Evolutionary conservation across 2,888 invertebrate species (phyloP), one percentile per base, ranked within the genome.

Genomic region (Heliothis peltigera): DNA sequence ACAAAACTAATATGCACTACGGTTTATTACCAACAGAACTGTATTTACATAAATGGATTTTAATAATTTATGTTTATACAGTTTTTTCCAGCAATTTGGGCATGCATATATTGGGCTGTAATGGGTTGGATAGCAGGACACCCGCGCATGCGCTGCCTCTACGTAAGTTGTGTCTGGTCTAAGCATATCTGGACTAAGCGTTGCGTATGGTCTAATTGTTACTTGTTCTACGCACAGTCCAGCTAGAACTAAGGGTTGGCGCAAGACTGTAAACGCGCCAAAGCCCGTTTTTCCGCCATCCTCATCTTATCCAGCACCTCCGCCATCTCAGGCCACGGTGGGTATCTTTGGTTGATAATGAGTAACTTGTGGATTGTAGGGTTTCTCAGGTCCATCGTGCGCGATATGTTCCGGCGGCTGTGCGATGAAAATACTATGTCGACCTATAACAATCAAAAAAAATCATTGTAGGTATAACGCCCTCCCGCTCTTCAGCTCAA

Each of bases 301-400:
- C 22, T 71, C 90, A 95, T 90, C 84, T 92, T 93, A 72, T 95
- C 94, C 0, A 93, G 85, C 0, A 85, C 84, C 28, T 89, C 88
- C 65, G 91, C 80, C 87, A 87, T 86, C 75, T 87, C 85, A 0
- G 79, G 83, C 94, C 94, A 95, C 6, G 94, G 93, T 66, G 89
- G 87, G 79, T 93, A 93, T 3, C 86, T 85, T 82, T 94, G 92
- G 80, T 91, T 88, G 71, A 93, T 89, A 57, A 82, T 83, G 0
- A 90, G 0, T 1, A 91, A 0, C 85, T 95, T 95, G 83, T 92
- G 90, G 1, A 84, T 52, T 0, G 87, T 65, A 0, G 94, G 95
- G 67, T 89, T 70, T 7, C 91, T 85, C 47, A 95, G 84, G 80
- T 95, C 86, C 93, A 94, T 94, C 1, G 90, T 93, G 22, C 90